Evolutionary conservation across 1,140 invertebrate species (phyloP).

Genomic region (Aphelinus certus): DNA sequence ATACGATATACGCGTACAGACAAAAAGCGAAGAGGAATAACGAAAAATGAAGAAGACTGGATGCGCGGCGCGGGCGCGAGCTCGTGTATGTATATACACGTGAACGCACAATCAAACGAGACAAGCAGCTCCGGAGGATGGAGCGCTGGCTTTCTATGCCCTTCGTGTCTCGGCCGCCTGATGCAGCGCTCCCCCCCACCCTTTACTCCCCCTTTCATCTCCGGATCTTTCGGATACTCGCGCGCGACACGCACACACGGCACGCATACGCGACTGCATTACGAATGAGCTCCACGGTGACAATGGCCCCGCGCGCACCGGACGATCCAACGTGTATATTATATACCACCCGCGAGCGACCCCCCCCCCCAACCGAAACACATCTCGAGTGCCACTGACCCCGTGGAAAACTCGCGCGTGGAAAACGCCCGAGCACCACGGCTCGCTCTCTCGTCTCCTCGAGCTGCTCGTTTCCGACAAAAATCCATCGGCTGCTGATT

Average conservation of each 20-base stretch:
- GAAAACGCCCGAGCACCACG: constrained; percentile 9
- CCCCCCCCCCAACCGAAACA: too few relatives aligned
- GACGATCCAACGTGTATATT: background rate
- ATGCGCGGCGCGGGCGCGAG: too few relatives aligned
- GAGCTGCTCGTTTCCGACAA: too few relatives aligned
- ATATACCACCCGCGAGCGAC: too few relatives aligned
- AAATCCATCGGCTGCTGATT: too few relatives aligned
- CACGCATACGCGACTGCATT: constrained; percentile 44
- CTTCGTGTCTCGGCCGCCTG: constrained; percentile 41
- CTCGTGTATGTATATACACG: too few relatives aligned
- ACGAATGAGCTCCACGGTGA: constrained; percentile 44
- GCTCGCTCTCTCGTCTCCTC: background rate
- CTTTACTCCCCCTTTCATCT: constrained; percentile 44
- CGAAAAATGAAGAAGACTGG: too few relatives aligned
- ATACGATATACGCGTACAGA: too few relatives aligned
- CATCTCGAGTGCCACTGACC: too few relatives aligned
- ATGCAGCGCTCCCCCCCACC: background rate
- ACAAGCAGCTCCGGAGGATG: too few relatives aligned
- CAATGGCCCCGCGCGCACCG: background rate
- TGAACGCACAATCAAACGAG: too few relatives aligned
- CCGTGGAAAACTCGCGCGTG: constrained; percentile 24
- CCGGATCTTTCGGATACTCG: background rate
- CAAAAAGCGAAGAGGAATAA: too few relatives aligned
- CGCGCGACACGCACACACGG: background rate
- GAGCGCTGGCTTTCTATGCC: constrained; percentile 45